Percentiles rank a stretch among this genome's conserved stretches.
Evolutionary conservation across 1,140 invertebrate species (phyloP).

Genomic region (Panonychus citri): DNA sequence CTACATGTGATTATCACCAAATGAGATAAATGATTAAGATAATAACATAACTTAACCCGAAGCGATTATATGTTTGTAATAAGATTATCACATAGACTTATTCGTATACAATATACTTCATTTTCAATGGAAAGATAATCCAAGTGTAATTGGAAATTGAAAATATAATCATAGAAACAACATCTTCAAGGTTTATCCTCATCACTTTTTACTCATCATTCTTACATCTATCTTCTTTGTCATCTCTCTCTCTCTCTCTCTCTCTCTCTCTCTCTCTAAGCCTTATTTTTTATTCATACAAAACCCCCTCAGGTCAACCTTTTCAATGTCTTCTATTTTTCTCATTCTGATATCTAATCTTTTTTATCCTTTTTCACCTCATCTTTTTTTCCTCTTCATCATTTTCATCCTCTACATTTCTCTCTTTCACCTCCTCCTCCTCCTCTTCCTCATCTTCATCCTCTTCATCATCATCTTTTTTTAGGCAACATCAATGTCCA

Average conservation of each 20-base stretch:
- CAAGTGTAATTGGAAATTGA: no score
- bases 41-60: no score
- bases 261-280: background rate
- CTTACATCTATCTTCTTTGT: background rate
- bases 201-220: background rate
- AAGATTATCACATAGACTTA: no score
- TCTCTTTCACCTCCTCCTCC: background rate
- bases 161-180: no score
- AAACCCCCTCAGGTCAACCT: background rate
- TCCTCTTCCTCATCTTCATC: background rate
- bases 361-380: background rate
- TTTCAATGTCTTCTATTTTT: background rate
- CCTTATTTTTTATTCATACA: background rate
- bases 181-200: background rate
- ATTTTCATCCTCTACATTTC: background rate
- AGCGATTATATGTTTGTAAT: no score
- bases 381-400: background rate
- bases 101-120: no score
- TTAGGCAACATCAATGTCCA: no score
- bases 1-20: background rate
- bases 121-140: no score
- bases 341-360: background rate
- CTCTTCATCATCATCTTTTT: background rate
- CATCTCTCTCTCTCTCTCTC: background rate
- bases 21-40: no score